Percentiles rank a stretch among this genome's conserved stretches.
Evolutionary conservation across 2,113 vertebrate genomes (phyloP).

Genomic region (Stigmatopora argus): DNA sequence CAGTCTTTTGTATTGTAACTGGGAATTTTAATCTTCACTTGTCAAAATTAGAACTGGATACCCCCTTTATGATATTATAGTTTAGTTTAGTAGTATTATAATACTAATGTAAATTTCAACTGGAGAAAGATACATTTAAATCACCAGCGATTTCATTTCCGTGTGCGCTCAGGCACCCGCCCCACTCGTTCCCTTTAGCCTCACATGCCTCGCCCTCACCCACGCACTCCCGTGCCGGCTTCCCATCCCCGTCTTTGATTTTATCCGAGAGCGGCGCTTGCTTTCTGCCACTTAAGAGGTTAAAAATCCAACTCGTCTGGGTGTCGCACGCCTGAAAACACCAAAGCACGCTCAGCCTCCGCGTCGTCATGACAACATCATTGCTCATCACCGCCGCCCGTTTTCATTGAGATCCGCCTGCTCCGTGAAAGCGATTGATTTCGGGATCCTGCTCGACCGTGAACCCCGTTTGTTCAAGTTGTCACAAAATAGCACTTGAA

Average conservation of each 20-base stretch:
- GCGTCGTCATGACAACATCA: slow-evolving; percentile 92
- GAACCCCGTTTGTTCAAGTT: slow-evolving; percentile 32
- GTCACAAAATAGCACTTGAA: slow-evolving; percentile 6
- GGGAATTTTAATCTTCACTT: too few species aligned
- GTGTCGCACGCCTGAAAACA: slow-evolving; percentile 63
- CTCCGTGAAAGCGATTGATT: slow-evolving; percentile 69
- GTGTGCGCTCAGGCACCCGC: slow-evolving; percentile 27
- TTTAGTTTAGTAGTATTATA: too few species aligned
- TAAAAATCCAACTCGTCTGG: slow-evolving; percentile 65
- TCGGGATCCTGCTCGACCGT: slow-evolving; percentile 59
- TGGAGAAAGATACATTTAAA: neutral
- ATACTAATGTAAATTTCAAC: slow-evolving; percentile 12
- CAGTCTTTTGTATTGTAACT: too few species aligned
- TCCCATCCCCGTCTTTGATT: slow-evolving; percentile 33
- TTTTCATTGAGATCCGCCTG: slow-evolving; percentile 83
- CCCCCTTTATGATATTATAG: too few species aligned
- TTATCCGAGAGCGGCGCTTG: slow-evolving; percentile 56
- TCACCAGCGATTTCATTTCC: slow-evolving; percentile 40
- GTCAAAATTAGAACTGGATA: too few species aligned
- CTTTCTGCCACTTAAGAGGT: slow-evolving; percentile 68
- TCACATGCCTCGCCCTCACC: neutral
- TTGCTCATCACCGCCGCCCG: slow-evolving; percentile 77
- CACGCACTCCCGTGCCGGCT: slow-evolving; percentile 1
- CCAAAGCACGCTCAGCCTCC: slow-evolving; percentile 70
- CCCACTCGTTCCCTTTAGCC: neutral